phyloP scores from a whole-genome alignment of 2,888 invertebrate genomes.

The Synergus itoensis region DNA sequence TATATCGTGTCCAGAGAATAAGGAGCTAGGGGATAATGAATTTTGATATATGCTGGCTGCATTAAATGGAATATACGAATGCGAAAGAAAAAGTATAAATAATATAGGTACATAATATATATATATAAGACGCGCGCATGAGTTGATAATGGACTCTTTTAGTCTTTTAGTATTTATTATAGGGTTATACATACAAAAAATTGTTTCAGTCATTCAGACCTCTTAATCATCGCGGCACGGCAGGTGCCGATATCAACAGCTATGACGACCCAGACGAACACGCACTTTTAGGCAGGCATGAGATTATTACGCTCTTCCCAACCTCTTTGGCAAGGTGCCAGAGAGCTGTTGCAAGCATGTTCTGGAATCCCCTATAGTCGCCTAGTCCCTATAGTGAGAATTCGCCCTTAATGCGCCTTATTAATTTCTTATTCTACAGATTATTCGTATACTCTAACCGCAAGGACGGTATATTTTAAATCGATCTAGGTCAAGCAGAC shows the following conservation, averaged over 20 bases:
- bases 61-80: too few species aligned
- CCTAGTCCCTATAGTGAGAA: background rate
- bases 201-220: slow-evolving; percentile 53
- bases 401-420: slow-evolving; percentile 10
- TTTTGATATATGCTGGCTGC: too few species aligned
- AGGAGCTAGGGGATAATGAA: background rate
- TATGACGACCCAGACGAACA: slow-evolving; percentile 62
- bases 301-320: slow-evolving; percentile 66
- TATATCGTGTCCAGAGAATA: too few species aligned
- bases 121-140: background rate
- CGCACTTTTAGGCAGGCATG: slow-evolving; percentile 59
- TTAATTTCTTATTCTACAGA: slow-evolving; percentile 22
- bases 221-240: slow-evolving; percentile 59
- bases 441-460: too few species aligned
- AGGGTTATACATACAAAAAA: slow-evolving; percentile 1
- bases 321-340: slow-evolving; percentile 70
- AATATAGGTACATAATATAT: too few species aligned
- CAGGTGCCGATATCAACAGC: slow-evolving; percentile 63
- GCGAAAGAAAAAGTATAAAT: background rate
- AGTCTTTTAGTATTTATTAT: background rate
- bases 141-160: background rate
- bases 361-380: slow-evolving; percentile 14
- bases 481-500: background rate
- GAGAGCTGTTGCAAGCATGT: slow-evolving; percentile 19
- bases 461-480: background rate